Conservation (phyloP, 64 coral and sea anemone genomes). For the Orbicella faveolata region DNA sequence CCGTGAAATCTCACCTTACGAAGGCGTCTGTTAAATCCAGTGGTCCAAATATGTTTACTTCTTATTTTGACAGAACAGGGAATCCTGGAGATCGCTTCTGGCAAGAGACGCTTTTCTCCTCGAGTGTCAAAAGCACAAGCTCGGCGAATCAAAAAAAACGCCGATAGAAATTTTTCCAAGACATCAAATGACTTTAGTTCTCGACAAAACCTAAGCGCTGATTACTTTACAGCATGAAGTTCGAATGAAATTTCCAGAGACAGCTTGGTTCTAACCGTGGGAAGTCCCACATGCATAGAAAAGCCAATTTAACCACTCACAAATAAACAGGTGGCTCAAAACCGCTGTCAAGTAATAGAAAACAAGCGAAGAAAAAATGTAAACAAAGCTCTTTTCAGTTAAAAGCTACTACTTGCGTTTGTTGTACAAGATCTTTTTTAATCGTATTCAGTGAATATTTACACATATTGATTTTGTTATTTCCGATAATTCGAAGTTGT, state of each 20-base stretch:
- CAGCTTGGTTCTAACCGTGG: conserved; percentile 6
- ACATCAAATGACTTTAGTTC: background rate
- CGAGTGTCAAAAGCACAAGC: background rate
- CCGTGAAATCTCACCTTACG: background rate
- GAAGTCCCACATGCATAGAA: conserved; percentile 1
- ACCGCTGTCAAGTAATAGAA: conserved; percentile 25
- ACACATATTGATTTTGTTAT: too few relatives aligned
- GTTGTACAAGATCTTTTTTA: background rate
- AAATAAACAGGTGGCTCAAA: conserved; percentile 59
- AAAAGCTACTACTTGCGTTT: background rate
- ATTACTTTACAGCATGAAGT: background rate
- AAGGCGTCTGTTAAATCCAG: background rate
- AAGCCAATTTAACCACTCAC: background rate
- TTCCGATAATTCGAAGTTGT: too few relatives aligned
- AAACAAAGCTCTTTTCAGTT: conserved; percentile 2
- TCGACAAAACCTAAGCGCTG: background rate
- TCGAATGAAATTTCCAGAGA: conserved; percentile 3
- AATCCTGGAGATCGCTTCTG: background rate
- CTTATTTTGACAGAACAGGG: background rate
- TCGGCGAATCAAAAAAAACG: background rate
- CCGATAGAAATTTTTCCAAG: background rate
- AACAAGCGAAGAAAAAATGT: background rate
- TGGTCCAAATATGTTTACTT: background rate
- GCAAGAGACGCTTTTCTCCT: background rate
- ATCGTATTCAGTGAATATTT: too few relatives aligned